Conservation (phyloP, 2,797 vertebrate genomes). For the Poliocrania exsul region DNA sequence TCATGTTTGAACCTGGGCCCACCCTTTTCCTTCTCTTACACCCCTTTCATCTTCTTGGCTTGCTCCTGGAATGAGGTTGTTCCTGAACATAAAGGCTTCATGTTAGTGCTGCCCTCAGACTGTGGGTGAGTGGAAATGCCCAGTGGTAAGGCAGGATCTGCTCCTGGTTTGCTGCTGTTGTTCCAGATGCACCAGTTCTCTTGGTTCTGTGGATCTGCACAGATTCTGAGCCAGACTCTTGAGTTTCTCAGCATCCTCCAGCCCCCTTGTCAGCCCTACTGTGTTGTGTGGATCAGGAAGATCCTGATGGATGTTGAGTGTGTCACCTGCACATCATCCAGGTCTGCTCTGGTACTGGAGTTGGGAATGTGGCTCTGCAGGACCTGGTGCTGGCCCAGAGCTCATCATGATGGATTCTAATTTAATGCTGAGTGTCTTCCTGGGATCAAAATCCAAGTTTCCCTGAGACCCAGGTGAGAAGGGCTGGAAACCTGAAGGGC, state of each 20-base stretch:
- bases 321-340: neutral
- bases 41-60: neutral
- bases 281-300: neutral
- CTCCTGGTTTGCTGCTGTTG: neutral
- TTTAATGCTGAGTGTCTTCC: neutral
- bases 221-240: neutral
- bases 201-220: neutral
- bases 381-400: neutral
- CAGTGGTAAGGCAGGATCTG: neutral
- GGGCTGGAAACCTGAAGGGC: neutral
- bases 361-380: neutral
- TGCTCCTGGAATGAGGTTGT: neutral
- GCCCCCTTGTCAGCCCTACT: neutral
- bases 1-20: neutral
- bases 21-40: neutral
- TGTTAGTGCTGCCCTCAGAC: neutral
- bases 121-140: accelerated
- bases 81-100: neutral
- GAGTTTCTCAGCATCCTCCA: neutral
- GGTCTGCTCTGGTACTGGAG: accelerated
- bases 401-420: neutral
- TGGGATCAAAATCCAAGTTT: neutral
- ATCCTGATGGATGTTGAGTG: neutral
- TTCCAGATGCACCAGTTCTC: neutral
- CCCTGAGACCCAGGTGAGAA: neutral